Percentiles rank a stretch among this genome's conserved stretches.
phyloP scores from a whole-genome alignment of 1,140 invertebrate species.

The Pogonomyrmex californicus region DNA sequence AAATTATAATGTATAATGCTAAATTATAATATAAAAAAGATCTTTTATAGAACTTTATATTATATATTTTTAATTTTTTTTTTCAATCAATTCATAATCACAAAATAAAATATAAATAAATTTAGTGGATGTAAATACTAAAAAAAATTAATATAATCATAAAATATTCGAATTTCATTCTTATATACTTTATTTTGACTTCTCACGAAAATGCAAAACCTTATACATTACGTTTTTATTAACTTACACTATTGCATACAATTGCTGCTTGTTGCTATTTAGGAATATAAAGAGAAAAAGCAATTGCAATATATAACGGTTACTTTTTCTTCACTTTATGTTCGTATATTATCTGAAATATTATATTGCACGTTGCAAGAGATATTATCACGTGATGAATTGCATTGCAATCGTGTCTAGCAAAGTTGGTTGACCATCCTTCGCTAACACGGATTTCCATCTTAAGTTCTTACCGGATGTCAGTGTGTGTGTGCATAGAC shows the following conservation, averaged over 20 bases:
- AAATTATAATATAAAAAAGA: conserved; percentile 3
- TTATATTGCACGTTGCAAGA: conserved; percentile 6
- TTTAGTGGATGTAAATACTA: neutral
- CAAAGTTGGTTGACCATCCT: conserved; percentile 16
- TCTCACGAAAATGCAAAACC: neutral
- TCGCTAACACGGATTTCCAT: conserved; percentile 18
- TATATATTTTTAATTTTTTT: conserved; percentile 26
- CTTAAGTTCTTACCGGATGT: neutral
- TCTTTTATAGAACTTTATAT: neutral
- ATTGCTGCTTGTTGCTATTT: neutral
- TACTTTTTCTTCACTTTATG: neutral
- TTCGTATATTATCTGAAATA: neutral
- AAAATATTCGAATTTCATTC: neutral
- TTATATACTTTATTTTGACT: neutral
- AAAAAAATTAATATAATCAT: neutral
- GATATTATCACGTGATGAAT: neutral
- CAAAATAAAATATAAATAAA: neutral
- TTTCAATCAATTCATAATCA: neutral
- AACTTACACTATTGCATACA: neutral
- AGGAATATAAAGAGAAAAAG: neutral
- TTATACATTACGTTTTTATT: neutral
- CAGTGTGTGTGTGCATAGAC: neutral
- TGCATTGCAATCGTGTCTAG: neutral
- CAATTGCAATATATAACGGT: neutral
- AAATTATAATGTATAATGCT: neutral